Conservation (phyloP, 2,888 invertebrate genomes). For the Spilosoma lubricipeda region DNA sequence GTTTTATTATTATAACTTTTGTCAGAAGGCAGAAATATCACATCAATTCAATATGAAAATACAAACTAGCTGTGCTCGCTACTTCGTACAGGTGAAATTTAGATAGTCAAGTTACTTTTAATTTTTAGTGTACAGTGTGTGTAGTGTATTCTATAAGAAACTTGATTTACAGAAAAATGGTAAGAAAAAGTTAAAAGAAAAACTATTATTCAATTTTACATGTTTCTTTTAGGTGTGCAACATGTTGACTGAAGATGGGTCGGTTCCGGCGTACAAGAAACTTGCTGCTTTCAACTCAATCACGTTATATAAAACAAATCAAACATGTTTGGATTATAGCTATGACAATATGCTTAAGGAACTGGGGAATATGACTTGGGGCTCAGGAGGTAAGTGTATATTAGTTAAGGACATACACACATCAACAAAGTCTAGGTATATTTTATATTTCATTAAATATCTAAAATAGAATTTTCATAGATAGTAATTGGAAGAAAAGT, state of each 20-base stretch:
- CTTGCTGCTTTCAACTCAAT: constrained; percentile 91
- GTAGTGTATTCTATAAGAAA: too few species aligned
- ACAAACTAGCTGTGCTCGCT: too few species aligned
- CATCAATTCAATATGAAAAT: too few species aligned
- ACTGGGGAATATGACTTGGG: constrained; percentile 89
- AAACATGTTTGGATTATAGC: constrained; percentile 93
- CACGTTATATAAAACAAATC: constrained; percentile 87
- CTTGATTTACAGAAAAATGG: neutral
- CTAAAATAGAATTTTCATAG: too few species aligned
- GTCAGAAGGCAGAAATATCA: neutral
- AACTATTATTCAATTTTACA: neutral
- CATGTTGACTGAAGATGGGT: constrained; percentile 88
- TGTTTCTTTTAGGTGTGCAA: constrained; percentile 87
- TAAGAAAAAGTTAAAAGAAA: neutral
- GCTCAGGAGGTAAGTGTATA: constrained; percentile 87
- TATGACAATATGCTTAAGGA: constrained; percentile 91
- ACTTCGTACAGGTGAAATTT: too few species aligned
- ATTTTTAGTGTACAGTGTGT: too few species aligned
- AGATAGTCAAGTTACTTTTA: too few species aligned
- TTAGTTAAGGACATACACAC: neutral
- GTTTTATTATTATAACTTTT: constrained; percentile 20
- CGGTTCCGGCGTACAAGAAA: constrained; percentile 87
- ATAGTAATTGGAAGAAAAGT: too few species aligned
- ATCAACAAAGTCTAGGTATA: too few species aligned
- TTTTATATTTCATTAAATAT: too few species aligned